These are phyloP conservation scores for Nettapus auritus DNA, from an alignment of 2,113 vertebrate genomes.

Conservation along the genomic window DNA sequence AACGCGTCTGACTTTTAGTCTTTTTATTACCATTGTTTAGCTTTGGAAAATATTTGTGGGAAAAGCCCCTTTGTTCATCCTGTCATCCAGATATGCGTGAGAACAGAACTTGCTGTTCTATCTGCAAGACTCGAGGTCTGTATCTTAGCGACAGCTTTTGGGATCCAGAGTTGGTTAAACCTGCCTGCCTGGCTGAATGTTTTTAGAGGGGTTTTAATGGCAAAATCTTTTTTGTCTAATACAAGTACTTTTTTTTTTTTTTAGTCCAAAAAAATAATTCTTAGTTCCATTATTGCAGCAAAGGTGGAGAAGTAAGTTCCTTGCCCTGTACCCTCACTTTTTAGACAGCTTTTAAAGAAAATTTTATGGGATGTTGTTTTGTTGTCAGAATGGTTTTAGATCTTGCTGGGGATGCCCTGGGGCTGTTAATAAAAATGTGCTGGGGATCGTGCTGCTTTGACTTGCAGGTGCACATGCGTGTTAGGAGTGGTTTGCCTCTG, in stretches of 20 bases:
- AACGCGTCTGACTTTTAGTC: neutral
- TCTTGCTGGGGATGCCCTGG: neutral
- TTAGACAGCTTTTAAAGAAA: neutral
- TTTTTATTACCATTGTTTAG: neutral
- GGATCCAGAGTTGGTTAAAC: neutral
- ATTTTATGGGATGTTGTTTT: neutral
- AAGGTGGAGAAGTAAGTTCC: neutral
- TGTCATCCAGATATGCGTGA: neutral
- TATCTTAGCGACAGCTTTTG: neutral
- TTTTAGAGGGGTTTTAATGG: constrained; percentile 1
- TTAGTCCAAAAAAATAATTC: neutral
- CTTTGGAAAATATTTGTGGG: neutral
- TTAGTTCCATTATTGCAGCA: neutral
- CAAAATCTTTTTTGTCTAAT: neutral
- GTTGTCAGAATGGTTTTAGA: neutral
- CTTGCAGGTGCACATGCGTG: accelerated
- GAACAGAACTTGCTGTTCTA: neutral
- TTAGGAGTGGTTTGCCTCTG: neutral
- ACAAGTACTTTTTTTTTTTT: neutral
- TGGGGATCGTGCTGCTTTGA: neutral
- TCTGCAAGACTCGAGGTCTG: neutral
- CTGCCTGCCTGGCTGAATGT: neutral
- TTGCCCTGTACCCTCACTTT: neutral
- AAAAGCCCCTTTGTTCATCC: neutral
- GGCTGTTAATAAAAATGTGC: neutral